These are phyloP conservation scores for Euura lappo DNA, from an alignment of 1,140 invertebrate genomes.

Conservation along the genomic window DNA sequence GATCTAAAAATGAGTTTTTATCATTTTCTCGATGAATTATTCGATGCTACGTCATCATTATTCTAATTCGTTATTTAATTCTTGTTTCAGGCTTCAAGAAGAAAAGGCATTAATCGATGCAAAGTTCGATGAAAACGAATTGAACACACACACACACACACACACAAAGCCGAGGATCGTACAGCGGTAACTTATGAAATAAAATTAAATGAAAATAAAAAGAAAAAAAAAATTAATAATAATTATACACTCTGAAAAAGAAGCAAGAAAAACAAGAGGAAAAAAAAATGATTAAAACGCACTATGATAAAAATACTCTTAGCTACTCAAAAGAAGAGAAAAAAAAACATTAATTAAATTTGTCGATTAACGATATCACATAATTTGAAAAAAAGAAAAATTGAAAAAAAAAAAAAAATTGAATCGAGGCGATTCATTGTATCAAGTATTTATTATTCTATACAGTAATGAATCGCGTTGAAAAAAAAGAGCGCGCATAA, in stretches of 20 bases:
- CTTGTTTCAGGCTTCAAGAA: slow-evolving; percentile 54
- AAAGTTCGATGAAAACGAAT: not conserved
- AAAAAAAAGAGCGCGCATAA: too few species aligned
- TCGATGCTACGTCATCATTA: not conserved
- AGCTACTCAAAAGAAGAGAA: not conserved
- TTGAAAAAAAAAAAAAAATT: too few species aligned
- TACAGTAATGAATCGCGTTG: too few species aligned
- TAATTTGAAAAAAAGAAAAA: too few species aligned
- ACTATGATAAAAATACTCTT: not conserved
- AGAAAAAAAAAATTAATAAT: slow-evolving; percentile 27
- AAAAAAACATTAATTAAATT: slow-evolving; percentile 4
- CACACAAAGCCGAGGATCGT: slow-evolving; percentile 33
- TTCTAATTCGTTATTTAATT: not conserved
- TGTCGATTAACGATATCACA: not conserved
- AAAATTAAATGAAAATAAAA: slow-evolving; percentile 41
- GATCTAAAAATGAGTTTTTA: too few species aligned
- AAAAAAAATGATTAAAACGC: slow-evolving; percentile 30
- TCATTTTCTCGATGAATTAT: not conserved
- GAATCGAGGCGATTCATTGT: too few species aligned
- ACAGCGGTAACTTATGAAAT: slow-evolving; percentile 45
- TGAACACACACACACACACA: slow-evolving; percentile 9
- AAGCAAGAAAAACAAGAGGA: slow-evolving; percentile 15
- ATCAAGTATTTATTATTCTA: too few species aligned
- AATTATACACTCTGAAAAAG: not conserved
- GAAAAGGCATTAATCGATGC: slow-evolving; percentile 47